Percentiles rank a stretch among this genome's conserved stretches.
phyloP scores from a whole-genome alignment of 2,113 vertebrate genomes.

The Vidua macroura region DNA sequence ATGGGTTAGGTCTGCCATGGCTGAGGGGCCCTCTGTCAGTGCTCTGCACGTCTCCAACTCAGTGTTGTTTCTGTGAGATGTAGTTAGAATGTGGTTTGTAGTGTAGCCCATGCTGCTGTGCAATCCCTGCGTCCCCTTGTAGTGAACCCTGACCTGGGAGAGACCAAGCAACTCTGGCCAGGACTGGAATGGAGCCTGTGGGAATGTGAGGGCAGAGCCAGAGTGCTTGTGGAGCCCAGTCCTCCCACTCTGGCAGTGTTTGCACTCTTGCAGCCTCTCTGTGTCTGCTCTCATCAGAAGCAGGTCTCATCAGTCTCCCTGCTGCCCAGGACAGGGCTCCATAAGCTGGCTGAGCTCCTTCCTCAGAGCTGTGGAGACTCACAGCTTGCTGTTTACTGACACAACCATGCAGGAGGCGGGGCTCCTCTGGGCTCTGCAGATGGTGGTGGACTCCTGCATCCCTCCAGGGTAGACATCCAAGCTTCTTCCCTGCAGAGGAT shows the following conservation, averaged over 20 bases:
- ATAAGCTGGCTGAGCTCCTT: neutral
- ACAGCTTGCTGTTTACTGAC: neutral
- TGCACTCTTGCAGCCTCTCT: neutral
- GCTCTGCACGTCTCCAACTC: neutral
- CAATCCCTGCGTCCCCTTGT: neutral
- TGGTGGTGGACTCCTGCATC: neutral
- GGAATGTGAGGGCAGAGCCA: neutral
- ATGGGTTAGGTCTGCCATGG: fast-evolving
- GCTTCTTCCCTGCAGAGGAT: neutral
- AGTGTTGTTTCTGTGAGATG: slow-evolving; percentile 5
- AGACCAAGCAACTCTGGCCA: neutral
- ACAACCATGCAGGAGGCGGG: fast-evolving
- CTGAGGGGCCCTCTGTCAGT: neutral
- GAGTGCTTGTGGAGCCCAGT: neutral
- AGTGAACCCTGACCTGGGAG: neutral
- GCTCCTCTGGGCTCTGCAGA: neutral
- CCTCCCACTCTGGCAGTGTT: neutral
- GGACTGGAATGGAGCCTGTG: neutral
- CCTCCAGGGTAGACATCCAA: too few relatives aligned
- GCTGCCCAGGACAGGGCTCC: neutral
- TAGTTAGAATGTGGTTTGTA: neutral
- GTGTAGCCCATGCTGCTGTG: slow-evolving; percentile 16
- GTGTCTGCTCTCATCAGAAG: neutral
- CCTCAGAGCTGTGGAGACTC: neutral
- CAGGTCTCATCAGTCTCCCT: neutral